Evolutionary conservation across 2,797 vertebrate genomes (phyloP), one percentile per base, ranked within the genome.

Genomic region (Ambastaia sidthimunki): DNA sequence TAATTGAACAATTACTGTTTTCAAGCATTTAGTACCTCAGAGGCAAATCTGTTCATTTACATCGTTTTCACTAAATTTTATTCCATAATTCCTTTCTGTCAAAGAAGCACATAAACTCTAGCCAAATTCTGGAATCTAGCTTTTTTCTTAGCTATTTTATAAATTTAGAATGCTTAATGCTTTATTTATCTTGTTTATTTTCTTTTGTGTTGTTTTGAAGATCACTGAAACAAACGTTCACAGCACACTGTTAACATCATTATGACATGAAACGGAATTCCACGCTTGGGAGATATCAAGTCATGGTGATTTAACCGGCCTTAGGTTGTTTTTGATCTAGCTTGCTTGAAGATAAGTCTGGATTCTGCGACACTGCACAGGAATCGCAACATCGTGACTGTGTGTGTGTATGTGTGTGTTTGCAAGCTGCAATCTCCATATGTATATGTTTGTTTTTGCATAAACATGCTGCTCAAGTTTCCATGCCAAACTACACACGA

Each of bases 231-330:
- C 60, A 82, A 83, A 81, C 7, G 37, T 57, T 52, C 47, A 65
- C 48, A 37, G 37, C 50, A 48, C 71, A 74, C 60, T 63, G 47
- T 66, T 70, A 47, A 69, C 65, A 74, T 81, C 74, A 74, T 74
- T 55, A 57, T 72, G 52, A 79, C 84, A 84, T 72, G 72, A 83
- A 84, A 79, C 80, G 74, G 19, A 84, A 67, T 75, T 74, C 60
- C 74, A 75, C 55, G 74, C 83, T 74, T 79, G 73, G 44, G 60
- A 78, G 66, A 74, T 84, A 80, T 86, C 71, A 65, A 65, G 80
- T 85, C 76, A 82, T 19, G 47, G 73, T 67, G 71, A 83, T 80
- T 86, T 80, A 59, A 16, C 41, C 52, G 15, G 70, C 62, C 60
- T 69, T 68, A 69, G 74, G 59, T 74, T 80, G 67, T 68, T 80